These are phyloP conservation scores for Pyrrhosoma nymphula DNA, from an alignment of 2,888 invertebrate species.

Conservation along the genomic window DNA sequence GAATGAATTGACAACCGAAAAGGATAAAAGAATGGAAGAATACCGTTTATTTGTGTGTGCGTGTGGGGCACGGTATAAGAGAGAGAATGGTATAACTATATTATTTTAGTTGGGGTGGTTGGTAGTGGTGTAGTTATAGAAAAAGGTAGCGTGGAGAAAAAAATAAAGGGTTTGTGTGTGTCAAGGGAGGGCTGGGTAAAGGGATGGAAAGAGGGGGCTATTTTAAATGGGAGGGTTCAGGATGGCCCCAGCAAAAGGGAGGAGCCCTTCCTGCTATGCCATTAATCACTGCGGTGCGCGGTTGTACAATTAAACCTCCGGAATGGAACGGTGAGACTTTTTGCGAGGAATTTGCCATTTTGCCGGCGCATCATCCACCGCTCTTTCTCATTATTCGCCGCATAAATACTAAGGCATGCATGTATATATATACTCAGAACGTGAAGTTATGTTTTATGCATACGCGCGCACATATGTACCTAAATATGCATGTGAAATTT, in stretches of 20 bases:
- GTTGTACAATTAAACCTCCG: conserved; percentile 14
- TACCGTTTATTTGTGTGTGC: too few relatives aligned
- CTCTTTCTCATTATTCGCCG: not conserved
- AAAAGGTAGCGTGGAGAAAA: not conserved
- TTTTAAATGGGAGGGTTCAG: not conserved
- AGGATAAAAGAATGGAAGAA: not conserved
- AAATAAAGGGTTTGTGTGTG: not conserved
- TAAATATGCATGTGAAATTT: not conserved
- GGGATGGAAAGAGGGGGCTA: not conserved
- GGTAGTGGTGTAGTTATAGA: not conserved
- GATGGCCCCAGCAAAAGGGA: not conserved
- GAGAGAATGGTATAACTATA: not conserved
- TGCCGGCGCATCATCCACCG: not conserved
- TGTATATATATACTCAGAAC: not conserved
- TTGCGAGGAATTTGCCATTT: conserved; percentile 30
- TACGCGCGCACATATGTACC: too few relatives aligned
- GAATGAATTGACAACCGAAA: not conserved
- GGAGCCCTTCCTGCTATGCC: not conserved
- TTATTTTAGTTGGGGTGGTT: not conserved
- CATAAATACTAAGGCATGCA: not conserved
- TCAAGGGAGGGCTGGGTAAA: not conserved
- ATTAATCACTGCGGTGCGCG: conserved; percentile 32
- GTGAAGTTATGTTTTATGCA: too few relatives aligned
- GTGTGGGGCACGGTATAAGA: not conserved
- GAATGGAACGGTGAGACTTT: conserved; percentile 25